Evolutionary conservation across 1,140 invertebrate species (phyloP).

Genomic region (Bombyx mandarina): DNA sequence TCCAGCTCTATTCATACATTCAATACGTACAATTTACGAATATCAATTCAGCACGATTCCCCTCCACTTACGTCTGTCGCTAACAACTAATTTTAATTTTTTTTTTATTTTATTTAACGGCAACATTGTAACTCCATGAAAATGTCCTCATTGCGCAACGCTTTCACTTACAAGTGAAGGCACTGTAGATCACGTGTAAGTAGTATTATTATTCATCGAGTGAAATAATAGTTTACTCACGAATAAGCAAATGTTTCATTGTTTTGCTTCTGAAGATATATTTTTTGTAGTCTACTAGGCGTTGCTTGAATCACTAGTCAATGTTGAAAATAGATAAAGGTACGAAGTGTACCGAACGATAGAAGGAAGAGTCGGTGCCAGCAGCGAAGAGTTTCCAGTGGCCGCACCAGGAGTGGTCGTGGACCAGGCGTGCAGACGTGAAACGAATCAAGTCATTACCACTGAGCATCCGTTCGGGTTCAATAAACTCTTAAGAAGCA

Average conservation of each 20-base stretch:
- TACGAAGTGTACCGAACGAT: constrained; percentile 1
- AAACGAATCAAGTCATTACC: background rate
- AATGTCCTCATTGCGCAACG: constrained; percentile 1
- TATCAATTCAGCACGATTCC: too few species aligned
- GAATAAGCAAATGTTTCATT: background rate
- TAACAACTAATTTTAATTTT: too few species aligned
- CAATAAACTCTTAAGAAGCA: constrained; percentile 44
- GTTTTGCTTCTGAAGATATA: background rate
- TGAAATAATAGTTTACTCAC: constrained; percentile 28
- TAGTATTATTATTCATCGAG: constrained; percentile 25
- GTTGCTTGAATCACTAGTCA: background rate
- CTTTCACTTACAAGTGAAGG: constrained; percentile 47
- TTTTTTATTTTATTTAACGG: too few species aligned
- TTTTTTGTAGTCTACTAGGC: background rate
- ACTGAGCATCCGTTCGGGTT: constrained; percentile 15
- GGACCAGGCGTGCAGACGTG: background rate
- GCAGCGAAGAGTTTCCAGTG: constrained; percentile 7
- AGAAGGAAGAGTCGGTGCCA: constrained; percentile 6
- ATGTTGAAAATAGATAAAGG: constrained; percentile 21
- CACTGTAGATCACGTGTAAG: constrained; percentile 41
- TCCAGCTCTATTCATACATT: too few species aligned
- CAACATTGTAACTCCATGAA: too few species aligned
- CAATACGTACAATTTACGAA: too few species aligned
- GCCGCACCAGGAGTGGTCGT: constrained; percentile 4
- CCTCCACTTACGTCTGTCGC: too few species aligned